Percentiles rank a stretch among this genome's conserved stretches.
These are phyloP conservation scores for Thalassoma bifasciatum DNA, from an alignment of 2,113 vertebrate genomes.

Conservation along the genomic window DNA sequence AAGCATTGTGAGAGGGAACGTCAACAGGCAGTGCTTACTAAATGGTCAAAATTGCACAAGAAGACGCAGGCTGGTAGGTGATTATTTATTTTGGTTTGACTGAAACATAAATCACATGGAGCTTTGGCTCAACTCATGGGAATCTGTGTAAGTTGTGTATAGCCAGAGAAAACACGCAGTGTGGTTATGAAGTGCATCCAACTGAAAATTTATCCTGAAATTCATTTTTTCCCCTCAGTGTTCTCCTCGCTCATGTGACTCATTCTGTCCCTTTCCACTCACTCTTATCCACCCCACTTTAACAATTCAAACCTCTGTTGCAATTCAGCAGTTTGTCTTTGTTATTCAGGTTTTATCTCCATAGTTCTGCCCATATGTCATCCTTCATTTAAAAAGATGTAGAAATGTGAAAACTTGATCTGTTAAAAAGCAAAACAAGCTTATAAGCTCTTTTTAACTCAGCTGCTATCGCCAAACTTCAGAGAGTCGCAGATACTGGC, in stretches of 20 bases:
- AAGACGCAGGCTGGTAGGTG: conserved; percentile 63
- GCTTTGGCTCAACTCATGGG: conserved; percentile 1
- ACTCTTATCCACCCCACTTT: conserved; percentile 2
- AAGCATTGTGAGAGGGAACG: conserved; percentile 41
- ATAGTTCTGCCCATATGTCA: neutral
- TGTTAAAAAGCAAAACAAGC: neutral
- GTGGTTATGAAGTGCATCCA: conserved; percentile 49
- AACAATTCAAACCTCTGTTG: neutral
- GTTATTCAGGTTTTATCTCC: neutral
- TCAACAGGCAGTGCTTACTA: conserved; percentile 36
- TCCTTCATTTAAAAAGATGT: neutral
- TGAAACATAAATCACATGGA: neutral
- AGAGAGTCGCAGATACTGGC: conserved; percentile 36
- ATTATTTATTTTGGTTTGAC: neutral
- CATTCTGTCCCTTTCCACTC: conserved; percentile 49
- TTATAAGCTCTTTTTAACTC: conserved; percentile 22
- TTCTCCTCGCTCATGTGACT: conserved; percentile 56
- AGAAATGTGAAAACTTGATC: neutral
- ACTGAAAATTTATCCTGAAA: conserved; percentile 30
- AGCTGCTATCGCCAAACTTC: conserved; percentile 66
- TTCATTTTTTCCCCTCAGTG: conserved; percentile 5
- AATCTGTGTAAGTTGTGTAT: conserved; percentile 5
- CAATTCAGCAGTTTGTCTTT: neutral
- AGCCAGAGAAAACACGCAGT: conserved; percentile 53
- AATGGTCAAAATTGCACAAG: conserved; percentile 57